Conservation (phyloP, 1,140 invertebrate species). For the Trissolcus basalis region DNA sequence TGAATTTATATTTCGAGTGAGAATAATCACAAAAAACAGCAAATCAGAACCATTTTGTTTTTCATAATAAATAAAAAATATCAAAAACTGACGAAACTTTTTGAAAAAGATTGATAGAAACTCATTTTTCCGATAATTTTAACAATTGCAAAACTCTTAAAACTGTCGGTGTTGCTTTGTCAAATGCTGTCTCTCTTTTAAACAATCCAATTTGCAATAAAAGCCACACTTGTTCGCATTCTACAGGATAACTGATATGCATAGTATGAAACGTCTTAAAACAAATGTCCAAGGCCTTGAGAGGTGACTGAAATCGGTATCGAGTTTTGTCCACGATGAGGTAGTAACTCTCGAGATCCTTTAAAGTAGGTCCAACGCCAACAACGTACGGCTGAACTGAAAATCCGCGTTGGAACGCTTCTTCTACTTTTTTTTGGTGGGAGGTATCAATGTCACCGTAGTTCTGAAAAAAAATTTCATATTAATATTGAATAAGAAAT, state of each 20-base stretch:
- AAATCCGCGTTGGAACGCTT: conserved; percentile 26
- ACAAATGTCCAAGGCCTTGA: conserved; percentile 47
- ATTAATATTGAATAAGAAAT: too few species aligned
- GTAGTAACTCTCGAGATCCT: conserved; percentile 30
- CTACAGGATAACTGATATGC: conserved; percentile 11
- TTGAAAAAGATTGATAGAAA: too few species aligned
- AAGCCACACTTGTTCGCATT: conserved; percentile 23
- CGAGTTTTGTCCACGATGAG: conserved; percentile 32
- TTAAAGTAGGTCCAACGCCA: conserved; percentile 35
- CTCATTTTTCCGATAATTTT: too few species aligned
- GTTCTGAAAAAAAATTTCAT: too few species aligned
- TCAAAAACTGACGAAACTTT: too few species aligned
- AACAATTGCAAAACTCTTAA: conserved; percentile 17
- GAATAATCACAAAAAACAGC: too few species aligned
- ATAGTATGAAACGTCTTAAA: conserved; percentile 25
- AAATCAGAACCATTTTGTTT: too few species aligned
- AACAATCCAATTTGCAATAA: conserved; percentile 17
- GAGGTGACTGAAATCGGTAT: conserved; percentile 39
- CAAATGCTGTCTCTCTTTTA: conserved; percentile 6
- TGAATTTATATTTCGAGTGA: too few species aligned
- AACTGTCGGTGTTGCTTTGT: conserved; percentile 7
- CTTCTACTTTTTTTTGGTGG: conserved; percentile 27
- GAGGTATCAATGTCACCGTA: conserved; percentile 37
- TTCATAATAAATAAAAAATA: too few species aligned
- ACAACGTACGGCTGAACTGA: conserved; percentile 45